A percentile compares a stretch with the other conserved stretches of the same genome.
These are phyloP conservation scores for Sarcophaga peregrina DNA, from an alignment of 1,140 invertebrate species.

Conservation along the genomic window DNA sequence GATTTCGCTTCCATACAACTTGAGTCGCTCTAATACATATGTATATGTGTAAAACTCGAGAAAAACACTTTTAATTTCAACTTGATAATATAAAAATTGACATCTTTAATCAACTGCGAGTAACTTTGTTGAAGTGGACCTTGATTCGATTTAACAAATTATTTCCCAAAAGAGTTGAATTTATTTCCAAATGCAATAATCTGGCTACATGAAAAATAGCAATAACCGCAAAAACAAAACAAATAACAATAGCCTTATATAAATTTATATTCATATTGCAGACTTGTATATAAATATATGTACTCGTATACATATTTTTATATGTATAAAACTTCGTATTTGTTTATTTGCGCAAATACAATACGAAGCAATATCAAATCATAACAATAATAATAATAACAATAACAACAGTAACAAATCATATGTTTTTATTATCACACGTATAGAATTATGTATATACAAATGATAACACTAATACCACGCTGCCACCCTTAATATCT, in stretches of 20 bases:
- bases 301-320: background rate
- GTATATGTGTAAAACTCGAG: no score
- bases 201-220: background rate
- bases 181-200: background rate
- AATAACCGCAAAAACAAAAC: background rate
- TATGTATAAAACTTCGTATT: background rate
- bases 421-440: slow-evolving; percentile 15
- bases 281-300: background rate
- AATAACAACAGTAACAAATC: background rate
- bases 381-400: background rate
- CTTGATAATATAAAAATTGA: no score
- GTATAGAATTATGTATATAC: background rate
- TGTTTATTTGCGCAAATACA: background rate
- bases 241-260: background rate
- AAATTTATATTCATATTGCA: background rate
- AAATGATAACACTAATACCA: no score
- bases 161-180: no score
- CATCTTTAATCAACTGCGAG: no score
- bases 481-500: no score
- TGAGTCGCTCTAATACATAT: no score
- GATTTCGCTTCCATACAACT: no score
- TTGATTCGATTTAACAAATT: no score
- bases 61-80: no score
- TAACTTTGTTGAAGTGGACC: no score
- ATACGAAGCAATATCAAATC: background rate